phyloP scores from a whole-genome alignment of 2,797 vertebrate genomes.

The Steatocranus sp. region DNA sequence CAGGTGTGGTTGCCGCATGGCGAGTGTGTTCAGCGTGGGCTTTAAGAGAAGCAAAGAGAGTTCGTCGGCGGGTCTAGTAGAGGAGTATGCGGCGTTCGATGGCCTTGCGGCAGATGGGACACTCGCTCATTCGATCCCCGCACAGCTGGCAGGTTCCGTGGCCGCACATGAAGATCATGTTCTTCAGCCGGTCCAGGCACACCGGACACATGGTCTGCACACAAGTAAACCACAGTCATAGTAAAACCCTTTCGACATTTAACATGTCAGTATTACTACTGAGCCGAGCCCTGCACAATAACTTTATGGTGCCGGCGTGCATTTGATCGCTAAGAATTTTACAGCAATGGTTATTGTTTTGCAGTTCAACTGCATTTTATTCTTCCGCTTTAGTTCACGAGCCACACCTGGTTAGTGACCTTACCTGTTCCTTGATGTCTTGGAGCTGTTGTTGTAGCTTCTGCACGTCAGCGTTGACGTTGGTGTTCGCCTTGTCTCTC shows the following conservation, averaged over 20 bases:
- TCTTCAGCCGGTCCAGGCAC: constrained; percentile 97
- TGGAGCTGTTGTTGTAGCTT: constrained; percentile 98
- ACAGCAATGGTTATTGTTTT: background rate
- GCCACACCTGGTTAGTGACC: background rate
- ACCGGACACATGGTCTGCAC: constrained; percentile 98
- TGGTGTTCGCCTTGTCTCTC: constrained; percentile 98
- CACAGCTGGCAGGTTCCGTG: constrained; percentile 98
- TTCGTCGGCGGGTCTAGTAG: constrained; percentile 75
- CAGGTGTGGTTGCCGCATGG: constrained; percentile 45
- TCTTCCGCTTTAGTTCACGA: background rate
- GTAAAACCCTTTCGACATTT: background rate
- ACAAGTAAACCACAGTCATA: background rate
- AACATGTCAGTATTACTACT: background rate
- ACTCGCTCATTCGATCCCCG: constrained; percentile 99
- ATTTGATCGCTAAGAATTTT: background rate
- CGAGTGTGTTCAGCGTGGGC: constrained; percentile 9
- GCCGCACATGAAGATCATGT: constrained; percentile 99
- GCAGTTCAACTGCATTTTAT: background rate
- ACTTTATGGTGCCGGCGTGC: background rate
- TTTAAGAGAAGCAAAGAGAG: constrained; percentile 14
- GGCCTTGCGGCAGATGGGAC: constrained; percentile 98
- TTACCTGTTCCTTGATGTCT: constrained; percentile 98
- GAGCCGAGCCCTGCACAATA: background rate
- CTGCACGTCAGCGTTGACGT: constrained; percentile 97
- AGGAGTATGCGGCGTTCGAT: constrained; percentile 97